phyloP scores from a whole-genome alignment of 1,140 invertebrate species.

The Bombyx mori region ASM3026992v2 NC_085110.1:10284501-10285000 shows the following conservation, averaged over 20 bases:
- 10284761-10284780: conserved; percentile 38
- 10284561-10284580: too few species aligned
- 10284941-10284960: too few species aligned
- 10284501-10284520: too few species aligned
- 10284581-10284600: too few species aligned
- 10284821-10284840: conserved; percentile 41
- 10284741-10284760: conserved; percentile 64
- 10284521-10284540: too few species aligned
- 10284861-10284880: neutral
- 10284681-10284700: conserved; percentile 50
- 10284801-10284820: conserved; percentile 63
- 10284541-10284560: too few species aligned
- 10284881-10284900: neutral
- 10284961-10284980: too few species aligned
- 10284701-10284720: conserved; percentile 67
- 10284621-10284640: too few species aligned
- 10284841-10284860: conserved; percentile 37
- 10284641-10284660: too few species aligned
- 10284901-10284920: neutral
- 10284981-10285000: conserved; percentile 19
- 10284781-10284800: conserved; percentile 39
- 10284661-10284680: neutral
- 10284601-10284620: too few species aligned
- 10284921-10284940: neutral
- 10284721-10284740: conserved; percentile 45